Percentiles rank a stretch among this genome's conserved stretches.
These are phyloP conservation scores for Azorinus chamasolen DNA, from an alignment of 2,888 invertebrate genomes.

Conservation along the genomic window DNA sequence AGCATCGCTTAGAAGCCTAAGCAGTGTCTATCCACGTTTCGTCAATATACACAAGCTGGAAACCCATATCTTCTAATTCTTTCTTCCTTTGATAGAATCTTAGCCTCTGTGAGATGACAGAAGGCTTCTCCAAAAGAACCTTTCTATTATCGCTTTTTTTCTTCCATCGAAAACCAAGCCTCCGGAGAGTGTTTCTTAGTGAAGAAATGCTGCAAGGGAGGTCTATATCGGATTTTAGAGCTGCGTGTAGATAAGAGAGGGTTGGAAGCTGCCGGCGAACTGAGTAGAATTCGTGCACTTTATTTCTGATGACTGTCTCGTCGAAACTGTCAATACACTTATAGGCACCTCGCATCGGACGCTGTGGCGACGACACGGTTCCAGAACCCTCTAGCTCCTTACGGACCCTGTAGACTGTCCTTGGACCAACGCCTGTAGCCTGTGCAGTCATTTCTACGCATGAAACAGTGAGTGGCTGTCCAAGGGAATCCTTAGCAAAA, in stretches of 20 bases:
- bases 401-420: conserved; percentile 2
- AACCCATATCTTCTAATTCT: conserved; percentile 21
- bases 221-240: background rate
- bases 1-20: conserved; percentile 32
- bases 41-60: conserved; percentile 31
- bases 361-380: conserved; percentile 1
- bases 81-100: conserved; percentile 21
- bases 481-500: no score
- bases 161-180: conserved; percentile 21
- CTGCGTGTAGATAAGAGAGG: no score
- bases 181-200: conserved; percentile 10
- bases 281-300: conserved; percentile 21
- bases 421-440: conserved; percentile 3
- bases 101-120: conserved; percentile 10
- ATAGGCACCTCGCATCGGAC: background rate
- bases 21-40: conserved; percentile 45
- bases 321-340: conserved; percentile 30
- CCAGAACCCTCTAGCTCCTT: background rate
- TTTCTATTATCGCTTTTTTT: conserved; percentile 28
- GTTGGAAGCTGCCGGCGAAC: conserved; percentile 18
- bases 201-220: conserved; percentile 15
- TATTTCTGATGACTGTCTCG: conserved; percentile 7
- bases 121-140: conserved; percentile 20
- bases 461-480: no score
- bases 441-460: no score